A percentile compares a stretch with the other conserved stretches of the same genome.
Evolutionary conservation across 1,140 invertebrate species (phyloP).

Genomic region (Pseudomyrmex dendroicus): DNA sequence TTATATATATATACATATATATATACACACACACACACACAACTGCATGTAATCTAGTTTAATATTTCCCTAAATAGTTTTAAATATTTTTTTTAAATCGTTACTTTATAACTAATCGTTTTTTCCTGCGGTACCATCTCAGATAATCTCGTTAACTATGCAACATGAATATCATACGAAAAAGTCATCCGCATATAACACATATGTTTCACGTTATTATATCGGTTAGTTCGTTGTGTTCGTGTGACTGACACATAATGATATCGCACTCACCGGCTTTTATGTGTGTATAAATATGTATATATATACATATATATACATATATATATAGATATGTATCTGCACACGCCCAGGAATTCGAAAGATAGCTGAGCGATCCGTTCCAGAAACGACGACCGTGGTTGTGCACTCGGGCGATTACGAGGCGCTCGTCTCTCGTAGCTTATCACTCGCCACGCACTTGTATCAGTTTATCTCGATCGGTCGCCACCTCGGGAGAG

Average conservation of each 20-base stretch:
- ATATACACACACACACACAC: too few relatives aligned
- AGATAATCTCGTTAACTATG: background rate
- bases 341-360: conserved; percentile 45
- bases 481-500: background rate
- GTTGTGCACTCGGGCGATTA: conserved; percentile 50
- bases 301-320: too few relatives aligned
- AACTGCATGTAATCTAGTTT: too few relatives aligned
- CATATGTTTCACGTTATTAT: background rate
- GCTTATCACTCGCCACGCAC: conserved; percentile 66
- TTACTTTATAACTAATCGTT: background rate
- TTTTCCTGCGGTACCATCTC: background rate
- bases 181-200: background rate
- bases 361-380: conserved; percentile 33
- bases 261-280: conserved; percentile 40
- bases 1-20: too few relatives aligned
- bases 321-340: background rate
- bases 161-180: background rate
- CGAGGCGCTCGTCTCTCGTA: conserved; percentile 1
- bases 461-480: conserved; percentile 70
- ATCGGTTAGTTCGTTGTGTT: background rate
- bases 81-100: too few relatives aligned
- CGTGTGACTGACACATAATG: conserved; percentile 3
- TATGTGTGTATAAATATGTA: too few relatives aligned
- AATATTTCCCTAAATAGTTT: too few relatives aligned
- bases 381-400: background rate